Evolutionary conservation across 2,113 vertebrate species (phyloP).

Genomic region (Nestor notabilis): DNA sequence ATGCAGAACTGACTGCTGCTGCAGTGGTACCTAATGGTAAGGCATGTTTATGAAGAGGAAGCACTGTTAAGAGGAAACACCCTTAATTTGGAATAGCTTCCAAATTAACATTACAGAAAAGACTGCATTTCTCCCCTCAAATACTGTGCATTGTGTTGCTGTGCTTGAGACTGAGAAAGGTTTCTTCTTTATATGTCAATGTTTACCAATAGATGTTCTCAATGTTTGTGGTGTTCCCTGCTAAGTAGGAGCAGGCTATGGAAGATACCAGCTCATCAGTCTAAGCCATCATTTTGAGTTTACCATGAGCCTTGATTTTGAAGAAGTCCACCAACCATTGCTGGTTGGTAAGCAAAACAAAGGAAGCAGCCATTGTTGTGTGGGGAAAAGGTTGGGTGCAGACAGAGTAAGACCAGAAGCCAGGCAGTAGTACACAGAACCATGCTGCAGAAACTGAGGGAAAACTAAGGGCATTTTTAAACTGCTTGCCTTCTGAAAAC

Average conservation of each 20-base stretch:
- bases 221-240: background rate
- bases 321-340: background rate
- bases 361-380: background rate
- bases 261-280: background rate
- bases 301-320: background rate
- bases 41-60: background rate
- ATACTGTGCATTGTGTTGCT: background rate
- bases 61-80: background rate
- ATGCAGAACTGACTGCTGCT: background rate
- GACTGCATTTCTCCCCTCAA: background rate
- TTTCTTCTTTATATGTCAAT: background rate
- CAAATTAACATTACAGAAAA: conserved; percentile 17
- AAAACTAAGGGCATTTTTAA: background rate
- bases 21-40: background rate
- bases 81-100: background rate
- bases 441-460: background rate
- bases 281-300: background rate
- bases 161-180: background rate
- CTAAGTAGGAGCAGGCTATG: background rate
- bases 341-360: background rate
- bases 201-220: background rate
- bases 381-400: background rate
- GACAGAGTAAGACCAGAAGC: background rate
- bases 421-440: background rate
- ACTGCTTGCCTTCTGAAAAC: background rate